Evolutionary conservation across 64 coral and sea anemone species (phyloP), one percentile per base, ranked within the genome.

Genomic region (Porites lutea): DNA sequence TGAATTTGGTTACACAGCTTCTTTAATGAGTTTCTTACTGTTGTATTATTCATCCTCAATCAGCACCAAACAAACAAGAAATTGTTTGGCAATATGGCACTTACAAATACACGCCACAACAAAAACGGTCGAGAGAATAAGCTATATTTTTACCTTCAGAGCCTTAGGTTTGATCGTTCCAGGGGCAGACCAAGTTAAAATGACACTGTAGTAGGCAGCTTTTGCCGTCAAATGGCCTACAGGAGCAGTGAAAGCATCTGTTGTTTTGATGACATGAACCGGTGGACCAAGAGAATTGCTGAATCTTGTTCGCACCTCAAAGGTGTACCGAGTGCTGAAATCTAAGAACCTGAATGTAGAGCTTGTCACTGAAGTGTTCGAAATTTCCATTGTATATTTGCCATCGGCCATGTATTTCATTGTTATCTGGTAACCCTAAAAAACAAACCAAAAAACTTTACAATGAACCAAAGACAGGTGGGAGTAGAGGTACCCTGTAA

Each of bases 101-200:
- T 37, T 37, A 37, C 27, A 37, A 37, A 37, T 65, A 65, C 13
- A 16, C 5, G 18, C 13, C 66, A 16, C 49, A 75, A 75, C 11
- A 74, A 7, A 74, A 74, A 74, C 0, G 48, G 44, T 48, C 12
- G 44, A 48, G 2, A 45, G 7, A 48, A 11, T 12, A 46, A 10
- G n/a, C 16, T 4, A 23, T 23, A 71, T 74, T 57, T 18, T 64
- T 82, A 82, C 58, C 58, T 11, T 48, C 2, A 82, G 0, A 46
- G 3, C 46, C 6, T 0, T 48, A 2, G 37, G 45, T 22, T 68
- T 12, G 13, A 84, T 68, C 13, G 81, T 68, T n/a, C 45, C 8
- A 4, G 81, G 81, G 2, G 46, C 81, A 21, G 81, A 84, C 81
- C 81, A 84, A 11, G 19, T 52, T 43, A 84, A 48, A 4, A 18